Evolutionary conservation across 1,140 invertebrate species (phyloP).

Genomic region (Delia radicum): DNA sequence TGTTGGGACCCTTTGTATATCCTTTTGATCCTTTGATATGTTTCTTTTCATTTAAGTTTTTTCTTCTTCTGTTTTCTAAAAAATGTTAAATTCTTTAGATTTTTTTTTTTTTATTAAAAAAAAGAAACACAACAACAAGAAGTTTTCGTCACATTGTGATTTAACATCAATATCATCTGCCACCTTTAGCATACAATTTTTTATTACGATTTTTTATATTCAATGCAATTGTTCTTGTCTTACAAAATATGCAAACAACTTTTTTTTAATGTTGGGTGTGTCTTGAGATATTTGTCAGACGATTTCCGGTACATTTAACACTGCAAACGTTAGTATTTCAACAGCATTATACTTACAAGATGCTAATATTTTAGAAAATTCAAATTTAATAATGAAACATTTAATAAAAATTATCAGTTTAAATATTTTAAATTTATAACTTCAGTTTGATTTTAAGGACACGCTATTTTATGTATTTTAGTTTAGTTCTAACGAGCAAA

Average conservation of each 20-base stretch:
- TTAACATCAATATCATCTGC: background rate
- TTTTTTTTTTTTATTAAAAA: too few relatives aligned
- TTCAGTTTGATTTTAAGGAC: too few relatives aligned
- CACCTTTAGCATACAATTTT: constrained; percentile 2
- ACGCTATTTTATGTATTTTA: too few relatives aligned
- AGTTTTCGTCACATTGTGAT: background rate
- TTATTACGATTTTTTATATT: background rate
- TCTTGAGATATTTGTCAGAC: constrained; percentile 11
- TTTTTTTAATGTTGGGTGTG: background rate
- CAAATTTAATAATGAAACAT: too few relatives aligned
- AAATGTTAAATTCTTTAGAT: background rate
- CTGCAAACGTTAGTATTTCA: background rate
- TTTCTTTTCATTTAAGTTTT: background rate
- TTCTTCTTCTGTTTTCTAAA: background rate
- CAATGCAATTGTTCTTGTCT: background rate
- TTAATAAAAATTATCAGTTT: too few relatives aligned
- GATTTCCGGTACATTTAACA: constrained; percentile 1
- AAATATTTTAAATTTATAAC: too few relatives aligned
- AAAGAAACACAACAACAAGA: too few relatives aligned
- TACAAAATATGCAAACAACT: too few relatives aligned
- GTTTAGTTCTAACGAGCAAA: too few relatives aligned
- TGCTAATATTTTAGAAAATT: too few relatives aligned
- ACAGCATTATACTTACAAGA: background rate
- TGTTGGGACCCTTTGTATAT: constrained; percentile 5
- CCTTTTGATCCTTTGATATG: constrained; percentile 16